Conservation (phyloP, 2,113 vertebrate genomes). For the Lampris incognitus region DNA sequence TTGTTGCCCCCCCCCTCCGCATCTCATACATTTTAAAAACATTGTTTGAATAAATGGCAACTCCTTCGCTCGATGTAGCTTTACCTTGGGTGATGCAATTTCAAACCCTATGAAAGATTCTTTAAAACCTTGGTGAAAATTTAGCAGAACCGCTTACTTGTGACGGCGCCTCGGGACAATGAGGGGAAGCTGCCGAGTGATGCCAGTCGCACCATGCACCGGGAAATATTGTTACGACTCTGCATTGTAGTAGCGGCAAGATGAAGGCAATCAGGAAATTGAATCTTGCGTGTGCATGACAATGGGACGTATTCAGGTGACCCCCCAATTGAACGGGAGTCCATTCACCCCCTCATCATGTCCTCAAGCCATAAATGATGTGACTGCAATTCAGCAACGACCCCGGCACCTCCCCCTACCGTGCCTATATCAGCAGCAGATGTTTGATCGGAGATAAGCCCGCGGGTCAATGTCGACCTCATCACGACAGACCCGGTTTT, state of each 20-base stretch:
- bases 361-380: slow-evolving; percentile 61
- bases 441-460: slow-evolving; percentile 77
- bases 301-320: slow-evolving; percentile 66
- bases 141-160: slow-evolving; percentile 9
- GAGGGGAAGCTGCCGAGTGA: neutral
- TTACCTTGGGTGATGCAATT: slow-evolving; percentile 25
- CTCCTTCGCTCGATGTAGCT: slow-evolving; percentile 47
- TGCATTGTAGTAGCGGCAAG: slow-evolving; percentile 21
- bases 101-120: slow-evolving; percentile 16
- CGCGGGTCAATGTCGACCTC: slow-evolving; percentile 71
- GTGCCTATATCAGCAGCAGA: slow-evolving; percentile 68
- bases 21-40: slow-evolving; percentile 61
- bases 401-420: slow-evolving; percentile 19
- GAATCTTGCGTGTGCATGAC: slow-evolving; percentile 61
- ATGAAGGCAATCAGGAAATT: slow-evolving; percentile 60
- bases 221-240: neutral
- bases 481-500: slow-evolving; percentile 52
- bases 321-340: slow-evolving; percentile 62
- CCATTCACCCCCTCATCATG: slow-evolving; percentile 49
- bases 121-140: slow-evolving; percentile 23
- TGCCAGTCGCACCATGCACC: neutral
- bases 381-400: slow-evolving; percentile 39
- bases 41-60: slow-evolving; percentile 50
- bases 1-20: slow-evolving; percentile 49
- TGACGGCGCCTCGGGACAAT: neutral